These are phyloP conservation scores for Melinaea marsaeus DNA, from an alignment of 2,888 invertebrate species.

Conservation along the genomic window DNA sequence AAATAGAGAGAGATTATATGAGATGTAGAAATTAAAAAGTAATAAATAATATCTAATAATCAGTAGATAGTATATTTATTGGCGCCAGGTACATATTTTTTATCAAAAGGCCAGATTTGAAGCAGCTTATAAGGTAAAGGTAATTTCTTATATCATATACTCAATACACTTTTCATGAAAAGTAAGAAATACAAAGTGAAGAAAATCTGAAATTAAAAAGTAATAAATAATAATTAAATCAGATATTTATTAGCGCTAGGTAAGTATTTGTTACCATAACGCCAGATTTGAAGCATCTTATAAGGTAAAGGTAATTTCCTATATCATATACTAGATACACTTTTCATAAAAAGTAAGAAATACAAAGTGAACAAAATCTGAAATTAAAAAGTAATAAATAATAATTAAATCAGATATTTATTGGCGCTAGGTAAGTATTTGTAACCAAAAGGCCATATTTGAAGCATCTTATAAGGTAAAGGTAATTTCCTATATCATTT, in stretches of 20 bases:
- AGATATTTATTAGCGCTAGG: too few species aligned
- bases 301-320: conserved; percentile 47
- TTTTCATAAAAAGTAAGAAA: conserved; percentile 17
- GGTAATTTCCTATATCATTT: conserved; percentile 51
- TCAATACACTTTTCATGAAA: conserved; percentile 38
- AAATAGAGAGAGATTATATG: conserved; percentile 15
- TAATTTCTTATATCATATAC: conserved; percentile 50
- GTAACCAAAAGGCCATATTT: conserved; percentile 55
- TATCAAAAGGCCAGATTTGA: conserved; percentile 54
- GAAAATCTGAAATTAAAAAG: conserved; percentile 44
- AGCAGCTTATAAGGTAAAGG: conserved; percentile 48
- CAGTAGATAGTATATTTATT: conserved; percentile 47
- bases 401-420: too few species aligned
- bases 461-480: conserved; percentile 54
- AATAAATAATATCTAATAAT: conserved; percentile 25
- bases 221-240: too few species aligned
- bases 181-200: conserved; percentile 31
- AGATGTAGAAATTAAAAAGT: conserved; percentile 30
- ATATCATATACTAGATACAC: conserved; percentile 51
- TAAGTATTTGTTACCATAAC: conserved; percentile 32
- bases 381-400: too few species aligned
- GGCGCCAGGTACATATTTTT: conserved; percentile 69
- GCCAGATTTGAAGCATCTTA: conserved; percentile 59
- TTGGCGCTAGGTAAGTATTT: too few species aligned
- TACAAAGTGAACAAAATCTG: conserved; percentile 42